Conservation (phyloP, 2,888 invertebrate genomes). For the Sinelater perroti region DNA sequence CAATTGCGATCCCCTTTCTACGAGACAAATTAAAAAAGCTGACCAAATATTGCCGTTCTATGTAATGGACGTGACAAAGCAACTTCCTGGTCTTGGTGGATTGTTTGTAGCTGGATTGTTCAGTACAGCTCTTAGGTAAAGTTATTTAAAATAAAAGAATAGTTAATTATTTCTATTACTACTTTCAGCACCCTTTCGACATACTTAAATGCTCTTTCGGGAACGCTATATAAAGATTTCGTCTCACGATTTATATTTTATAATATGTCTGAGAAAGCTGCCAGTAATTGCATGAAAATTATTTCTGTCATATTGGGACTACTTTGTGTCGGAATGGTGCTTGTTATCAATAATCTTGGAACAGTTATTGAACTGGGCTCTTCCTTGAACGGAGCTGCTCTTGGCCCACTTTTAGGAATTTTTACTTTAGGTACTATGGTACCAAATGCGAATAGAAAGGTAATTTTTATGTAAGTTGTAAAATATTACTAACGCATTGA, state of each 20-base stretch:
- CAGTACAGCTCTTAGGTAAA: slow-evolving; percentile 73
- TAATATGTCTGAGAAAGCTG: slow-evolving; percentile 62
- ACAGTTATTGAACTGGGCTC: slow-evolving; percentile 71
- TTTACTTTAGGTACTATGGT: slow-evolving; percentile 73
- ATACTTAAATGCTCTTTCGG: slow-evolving; percentile 67
- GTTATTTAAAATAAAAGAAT: background rate
- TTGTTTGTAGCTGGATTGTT: slow-evolving; percentile 78
- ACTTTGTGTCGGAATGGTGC: slow-evolving; percentile 64
- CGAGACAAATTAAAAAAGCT: slow-evolving; percentile 64
- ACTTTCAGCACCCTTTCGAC: slow-evolving; percentile 67
- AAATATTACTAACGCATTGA: no score
- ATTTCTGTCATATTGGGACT: slow-evolving; percentile 64
- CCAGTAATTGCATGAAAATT: slow-evolving; percentile 67
- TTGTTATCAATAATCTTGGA: slow-evolving; percentile 69
- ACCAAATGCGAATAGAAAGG: slow-evolving; percentile 69
- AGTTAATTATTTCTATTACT: slow-evolving; percentile 39
- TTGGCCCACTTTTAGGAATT: slow-evolving; percentile 71
- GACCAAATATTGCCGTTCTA: slow-evolving; percentile 71
- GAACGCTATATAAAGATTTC: slow-evolving; percentile 70
- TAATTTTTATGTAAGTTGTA: no score
- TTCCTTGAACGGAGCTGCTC: slow-evolving; percentile 69
- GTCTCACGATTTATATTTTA: slow-evolving; percentile 64
- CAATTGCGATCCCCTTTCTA: slow-evolving; percentile 70
- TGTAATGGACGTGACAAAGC: slow-evolving; percentile 70
- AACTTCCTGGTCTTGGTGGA: slow-evolving; percentile 76